phyloP scores from a whole-genome alignment of 2,113 vertebrate genomes.

The Pseudopipra pipra region DNA sequence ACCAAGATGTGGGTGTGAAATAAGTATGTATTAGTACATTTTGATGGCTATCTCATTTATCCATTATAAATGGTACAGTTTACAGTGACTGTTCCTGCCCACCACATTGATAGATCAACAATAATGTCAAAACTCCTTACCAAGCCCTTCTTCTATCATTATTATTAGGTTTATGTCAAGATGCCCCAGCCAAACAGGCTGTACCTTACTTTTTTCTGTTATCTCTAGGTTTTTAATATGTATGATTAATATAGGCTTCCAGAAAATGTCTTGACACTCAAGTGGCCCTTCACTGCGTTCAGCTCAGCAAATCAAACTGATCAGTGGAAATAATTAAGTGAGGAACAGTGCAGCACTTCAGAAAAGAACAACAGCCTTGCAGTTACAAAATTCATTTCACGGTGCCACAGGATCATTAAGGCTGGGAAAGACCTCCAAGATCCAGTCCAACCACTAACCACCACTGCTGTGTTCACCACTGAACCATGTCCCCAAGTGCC shows the following conservation, averaged over 20 bases:
- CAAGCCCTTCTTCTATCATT: background rate
- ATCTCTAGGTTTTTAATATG: background rate
- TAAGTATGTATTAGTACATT: background rate
- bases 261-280: background rate
- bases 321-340: background rate
- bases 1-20: background rate
- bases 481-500: background rate
- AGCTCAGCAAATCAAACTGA: background rate
- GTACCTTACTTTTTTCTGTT: background rate
- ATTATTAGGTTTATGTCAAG: background rate
- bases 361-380: background rate
- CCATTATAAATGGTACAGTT: background rate
- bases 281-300: background rate
- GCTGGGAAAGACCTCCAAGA: background rate
- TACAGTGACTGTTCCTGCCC: background rate
- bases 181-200: background rate
- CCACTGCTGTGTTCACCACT: background rate
- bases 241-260: background rate
- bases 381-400: rapidly evolving
- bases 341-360: background rate
- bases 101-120: background rate
- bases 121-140: background rate
- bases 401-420: background rate
- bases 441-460: background rate
- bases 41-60: background rate